Evolutionary conservation across 2,888 invertebrate species (phyloP), one percentile per base, ranked within the genome.

Genomic region (Drosophila stalkeri): DNA sequence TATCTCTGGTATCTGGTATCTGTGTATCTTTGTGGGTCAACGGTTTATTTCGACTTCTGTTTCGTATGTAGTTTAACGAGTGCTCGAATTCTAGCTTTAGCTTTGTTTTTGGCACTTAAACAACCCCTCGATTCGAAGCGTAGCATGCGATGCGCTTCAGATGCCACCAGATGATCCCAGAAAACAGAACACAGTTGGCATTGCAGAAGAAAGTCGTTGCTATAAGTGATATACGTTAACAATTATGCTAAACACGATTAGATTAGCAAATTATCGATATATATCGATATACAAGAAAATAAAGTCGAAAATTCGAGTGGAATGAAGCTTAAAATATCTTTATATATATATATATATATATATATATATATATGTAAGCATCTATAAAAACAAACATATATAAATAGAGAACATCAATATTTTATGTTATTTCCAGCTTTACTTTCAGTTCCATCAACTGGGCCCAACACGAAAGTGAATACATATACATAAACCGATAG

Each of bases 1-100:
- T 56, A 62, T 52, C 61, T 70, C 27, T 55, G 11, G 46, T 49
- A 51, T 52, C 35, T 52, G 27, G 27, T 6, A 27, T 27, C 14
- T 35, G 35, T 3, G 52, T 23, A 47, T 61, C 55, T 63, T 18
- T 61, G 31, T 64, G 73, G 70, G 75, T 77, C 77, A 77, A 73
- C 64, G 69, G 49, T 68, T 37, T 37, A 20, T 37, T 54, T 37
- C 37, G 23, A 37, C 23, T 23, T 0, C 37, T 9, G 35, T 39
- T n/a, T 20, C 33, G 49, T 27, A 27, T 35, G 61, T 35, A 20
- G 33, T 27, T 57, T 63, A 46, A 66, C 52, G 59, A 51, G 57
- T 37, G 51, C 52, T 37, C 49, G 18, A 63, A 20, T 49, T 46
- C 54, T 39, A 41, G 35, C 51, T 31, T 20, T 14, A 35, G 51